Percentiles rank a stretch among this genome's conserved stretches.
Conservation (phyloP, 2,797 vertebrate genomes). For the Rhyacichthys aspro region DNA sequence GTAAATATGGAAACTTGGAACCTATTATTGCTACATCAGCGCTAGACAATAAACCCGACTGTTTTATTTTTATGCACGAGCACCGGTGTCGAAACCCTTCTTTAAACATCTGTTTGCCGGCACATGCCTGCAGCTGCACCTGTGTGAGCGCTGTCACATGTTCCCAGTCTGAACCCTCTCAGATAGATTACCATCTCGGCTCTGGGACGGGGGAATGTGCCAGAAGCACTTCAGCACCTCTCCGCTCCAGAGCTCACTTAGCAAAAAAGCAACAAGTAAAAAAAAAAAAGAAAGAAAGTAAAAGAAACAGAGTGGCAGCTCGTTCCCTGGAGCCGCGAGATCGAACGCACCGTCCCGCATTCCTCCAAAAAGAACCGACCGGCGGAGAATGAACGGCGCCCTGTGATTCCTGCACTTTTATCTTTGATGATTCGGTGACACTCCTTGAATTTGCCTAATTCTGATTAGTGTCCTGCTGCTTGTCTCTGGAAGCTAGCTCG, state of each 20-base stretch:
- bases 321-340: conserved; percentile 25
- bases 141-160: conserved; percentile 33
- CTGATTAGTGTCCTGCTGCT: conserved; percentile 42
- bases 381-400: conserved; percentile 6
- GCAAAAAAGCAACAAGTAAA: conserved; percentile 29
- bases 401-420: conserved; percentile 16
- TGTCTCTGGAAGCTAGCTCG: conserved; percentile 18
- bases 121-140: conserved; percentile 26
- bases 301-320: conserved; percentile 13
- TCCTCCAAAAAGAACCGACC: conserved; percentile 7
- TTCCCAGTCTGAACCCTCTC: conserved; percentile 6
- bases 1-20: too few species aligned
- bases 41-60: background rate
- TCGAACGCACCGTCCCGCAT: conserved; percentile 17
- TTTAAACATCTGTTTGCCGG: conserved; percentile 26
- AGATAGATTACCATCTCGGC: conserved; percentile 39
- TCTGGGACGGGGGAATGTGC: conserved; percentile 31
- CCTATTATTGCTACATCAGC: too few species aligned
- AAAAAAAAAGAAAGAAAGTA: conserved; percentile 10
- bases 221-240: conserved; percentile 29
- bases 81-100: conserved; percentile 7
- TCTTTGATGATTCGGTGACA: conserved; percentile 17
- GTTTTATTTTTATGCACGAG: conserved; percentile 3
- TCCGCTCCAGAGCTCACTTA: background rate
- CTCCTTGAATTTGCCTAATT: conserved; percentile 46